phyloP scores from a whole-genome alignment of 2,113 vertebrate species.

The Alligator mississippiensis region DNA sequence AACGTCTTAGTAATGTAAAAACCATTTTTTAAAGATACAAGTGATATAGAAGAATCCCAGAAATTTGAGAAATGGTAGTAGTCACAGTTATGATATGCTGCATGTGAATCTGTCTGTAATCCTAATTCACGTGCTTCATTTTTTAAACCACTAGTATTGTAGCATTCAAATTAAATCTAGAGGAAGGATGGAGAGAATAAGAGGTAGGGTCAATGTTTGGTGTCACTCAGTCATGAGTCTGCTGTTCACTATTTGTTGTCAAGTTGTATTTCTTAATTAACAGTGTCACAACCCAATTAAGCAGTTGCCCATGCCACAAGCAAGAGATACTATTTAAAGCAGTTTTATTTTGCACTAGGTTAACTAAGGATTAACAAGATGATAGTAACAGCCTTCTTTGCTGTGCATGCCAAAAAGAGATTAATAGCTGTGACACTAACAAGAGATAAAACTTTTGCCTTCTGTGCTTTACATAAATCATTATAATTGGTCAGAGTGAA shows the following conservation, averaged over 20 bases:
- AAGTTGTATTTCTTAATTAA: neutral
- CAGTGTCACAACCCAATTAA: neutral
- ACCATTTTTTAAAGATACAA: neutral
- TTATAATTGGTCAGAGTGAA: too few species aligned
- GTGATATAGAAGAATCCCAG: neutral
- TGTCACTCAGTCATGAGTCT: neutral
- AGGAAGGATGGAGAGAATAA: neutral
- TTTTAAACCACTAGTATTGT: neutral
- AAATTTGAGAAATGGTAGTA: neutral
- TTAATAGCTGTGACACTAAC: too few species aligned
- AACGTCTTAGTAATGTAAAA: neutral
- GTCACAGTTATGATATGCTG: neutral
- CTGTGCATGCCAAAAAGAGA: too few species aligned
- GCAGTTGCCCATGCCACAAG: too few species aligned
- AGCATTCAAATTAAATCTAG: neutral
- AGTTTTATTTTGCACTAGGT: too few species aligned
- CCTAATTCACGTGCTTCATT: neutral
- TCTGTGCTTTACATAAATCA: too few species aligned
- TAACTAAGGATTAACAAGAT: too few species aligned
- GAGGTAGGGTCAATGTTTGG: accelerated
- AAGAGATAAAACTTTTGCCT: too few species aligned
- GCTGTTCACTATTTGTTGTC: neutral
- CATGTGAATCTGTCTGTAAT: neutral
- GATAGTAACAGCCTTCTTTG: too few species aligned
- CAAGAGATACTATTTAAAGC: too few species aligned